Evolutionary conservation across 64 coral and sea anemone genomes (phyloP).

Genomic region (Actinia tenebrosa): DNA sequence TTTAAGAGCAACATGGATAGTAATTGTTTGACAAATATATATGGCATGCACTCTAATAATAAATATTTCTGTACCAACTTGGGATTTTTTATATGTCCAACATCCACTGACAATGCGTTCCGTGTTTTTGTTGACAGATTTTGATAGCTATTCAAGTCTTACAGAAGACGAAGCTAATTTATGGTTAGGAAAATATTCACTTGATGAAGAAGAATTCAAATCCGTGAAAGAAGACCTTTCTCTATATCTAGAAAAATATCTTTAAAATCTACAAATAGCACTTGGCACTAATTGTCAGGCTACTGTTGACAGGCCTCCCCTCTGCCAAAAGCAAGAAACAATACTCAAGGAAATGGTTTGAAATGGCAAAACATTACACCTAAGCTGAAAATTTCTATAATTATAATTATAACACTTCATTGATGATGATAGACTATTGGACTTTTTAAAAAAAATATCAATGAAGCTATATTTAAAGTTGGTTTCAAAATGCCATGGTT

Average conservation of each 20-base stretch:
- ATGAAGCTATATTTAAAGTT: too few species aligned
- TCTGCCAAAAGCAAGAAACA: neutral
- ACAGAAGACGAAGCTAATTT: neutral
- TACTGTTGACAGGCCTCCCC: too few species aligned
- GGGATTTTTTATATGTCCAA: too few species aligned
- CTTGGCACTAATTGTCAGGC: too few species aligned
- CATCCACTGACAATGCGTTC: neutral
- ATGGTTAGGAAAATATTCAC: constrained; percentile 1
- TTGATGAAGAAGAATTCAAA: constrained; percentile 7
- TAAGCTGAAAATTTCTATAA: neutral
- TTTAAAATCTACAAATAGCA: neutral
- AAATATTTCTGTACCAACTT: too few species aligned
- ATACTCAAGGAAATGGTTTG: neutral
- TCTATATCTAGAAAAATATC: neutral
- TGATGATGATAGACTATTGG: too few species aligned
- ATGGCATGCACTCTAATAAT: too few species aligned
- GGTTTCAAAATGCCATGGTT: too few species aligned
- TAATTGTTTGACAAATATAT: too few species aligned
- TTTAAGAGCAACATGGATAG: too few species aligned
- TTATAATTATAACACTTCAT: too few species aligned
- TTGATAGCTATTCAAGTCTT: neutral
- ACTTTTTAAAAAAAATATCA: too few species aligned
- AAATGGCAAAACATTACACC: neutral
- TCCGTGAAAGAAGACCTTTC: neutral
- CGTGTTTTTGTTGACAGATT: neutral